Percentiles rank a stretch among this genome's conserved stretches.
Evolutionary conservation across 2,888 invertebrate species (phyloP).

Genomic region (Alsophila aescularia): DNA sequence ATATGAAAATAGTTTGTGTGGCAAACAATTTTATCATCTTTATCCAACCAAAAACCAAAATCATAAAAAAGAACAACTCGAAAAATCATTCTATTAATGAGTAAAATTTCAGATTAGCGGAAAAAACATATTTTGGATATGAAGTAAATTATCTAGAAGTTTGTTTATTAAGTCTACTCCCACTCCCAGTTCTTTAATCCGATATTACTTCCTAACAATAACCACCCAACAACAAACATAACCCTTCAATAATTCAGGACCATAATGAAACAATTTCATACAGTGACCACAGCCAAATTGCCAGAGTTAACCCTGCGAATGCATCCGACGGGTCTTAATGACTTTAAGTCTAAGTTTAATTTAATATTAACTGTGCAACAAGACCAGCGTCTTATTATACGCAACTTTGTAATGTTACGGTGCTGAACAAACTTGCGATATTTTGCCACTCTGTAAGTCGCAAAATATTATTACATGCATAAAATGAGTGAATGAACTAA

Average conservation of each 20-base stretch:
- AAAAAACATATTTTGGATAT: too few relatives aligned
- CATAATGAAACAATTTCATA: constrained; percentile 42
- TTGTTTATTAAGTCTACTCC: too few relatives aligned
- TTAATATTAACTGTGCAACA: constrained; percentile 76
- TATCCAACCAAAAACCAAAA: too few relatives aligned
- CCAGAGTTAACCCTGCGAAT: constrained; percentile 62
- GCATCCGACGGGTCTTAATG: constrained; percentile 79
- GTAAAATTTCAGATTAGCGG: too few relatives aligned
- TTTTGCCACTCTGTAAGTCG: not conserved
- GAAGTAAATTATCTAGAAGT: too few relatives aligned
- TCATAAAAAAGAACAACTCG: too few relatives aligned
- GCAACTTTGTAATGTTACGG: constrained; percentile 60
- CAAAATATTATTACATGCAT: too few relatives aligned
- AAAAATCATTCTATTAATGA: too few relatives aligned
- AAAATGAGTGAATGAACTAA: too few relatives aligned
- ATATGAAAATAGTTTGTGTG: too few relatives aligned
- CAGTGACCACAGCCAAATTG: constrained; percentile 70
- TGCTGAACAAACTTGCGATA: constrained; percentile 40
- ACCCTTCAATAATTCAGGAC: constrained; percentile 27
- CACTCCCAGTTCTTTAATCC: not conserved
- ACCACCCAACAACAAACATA: constrained; percentile 18
- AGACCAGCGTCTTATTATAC: constrained; percentile 72
- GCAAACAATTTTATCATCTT: too few relatives aligned
- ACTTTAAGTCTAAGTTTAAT: constrained; percentile 75
- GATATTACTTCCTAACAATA: constrained; percentile 10